Conservation (phyloP, 2,113 vertebrate genomes). For the Caloenas nicobarica region DNA sequence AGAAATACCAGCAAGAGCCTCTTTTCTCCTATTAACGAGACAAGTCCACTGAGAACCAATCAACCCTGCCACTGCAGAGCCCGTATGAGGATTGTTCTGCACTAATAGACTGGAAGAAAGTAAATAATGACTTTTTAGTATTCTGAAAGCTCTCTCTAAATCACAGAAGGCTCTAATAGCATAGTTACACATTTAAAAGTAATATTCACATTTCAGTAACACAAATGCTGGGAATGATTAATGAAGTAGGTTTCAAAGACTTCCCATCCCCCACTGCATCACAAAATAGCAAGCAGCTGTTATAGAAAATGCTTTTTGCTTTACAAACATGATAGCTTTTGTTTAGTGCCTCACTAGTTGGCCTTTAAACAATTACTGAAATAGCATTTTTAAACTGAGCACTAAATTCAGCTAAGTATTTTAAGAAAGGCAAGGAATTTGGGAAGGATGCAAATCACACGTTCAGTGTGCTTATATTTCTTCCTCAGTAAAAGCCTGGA, state of each 20-base stretch:
- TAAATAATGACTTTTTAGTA: slow-evolving; percentile 62
- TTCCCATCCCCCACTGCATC: not conserved
- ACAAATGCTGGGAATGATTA: slow-evolving; percentile 18
- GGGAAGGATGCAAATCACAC: slow-evolving; percentile 1
- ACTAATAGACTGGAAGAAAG: slow-evolving; percentile 52
- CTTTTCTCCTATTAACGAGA: slow-evolving; percentile 12
- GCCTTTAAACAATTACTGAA: slow-evolving; percentile 52
- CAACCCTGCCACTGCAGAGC: not conserved
- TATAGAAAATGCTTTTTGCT: slow-evolving; percentile 28
- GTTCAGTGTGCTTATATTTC: not conserved
- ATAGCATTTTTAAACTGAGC: slow-evolving; percentile 40
- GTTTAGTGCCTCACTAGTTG: slow-evolving; percentile 19
- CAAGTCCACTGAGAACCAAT: slow-evolving; percentile 18
- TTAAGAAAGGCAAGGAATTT: slow-evolving; percentile 33
- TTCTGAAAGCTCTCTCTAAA: slow-evolving; percentile 44
- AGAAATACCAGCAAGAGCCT: not conserved
- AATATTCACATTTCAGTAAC: slow-evolving; percentile 4
- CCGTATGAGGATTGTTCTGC: not conserved
- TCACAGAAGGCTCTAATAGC: slow-evolving; percentile 46
- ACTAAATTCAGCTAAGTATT: slow-evolving; percentile 45
- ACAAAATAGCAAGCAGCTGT: slow-evolving; percentile 2
- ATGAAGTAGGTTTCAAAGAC: not conserved
- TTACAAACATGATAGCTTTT: slow-evolving; percentile 42
- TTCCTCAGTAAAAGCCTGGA: not conserved
- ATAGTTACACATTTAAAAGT: slow-evolving; percentile 35